Evolutionary conservation across 2,113 vertebrate genomes (phyloP).

Genomic region (Protomyctophum bolini): DNA sequence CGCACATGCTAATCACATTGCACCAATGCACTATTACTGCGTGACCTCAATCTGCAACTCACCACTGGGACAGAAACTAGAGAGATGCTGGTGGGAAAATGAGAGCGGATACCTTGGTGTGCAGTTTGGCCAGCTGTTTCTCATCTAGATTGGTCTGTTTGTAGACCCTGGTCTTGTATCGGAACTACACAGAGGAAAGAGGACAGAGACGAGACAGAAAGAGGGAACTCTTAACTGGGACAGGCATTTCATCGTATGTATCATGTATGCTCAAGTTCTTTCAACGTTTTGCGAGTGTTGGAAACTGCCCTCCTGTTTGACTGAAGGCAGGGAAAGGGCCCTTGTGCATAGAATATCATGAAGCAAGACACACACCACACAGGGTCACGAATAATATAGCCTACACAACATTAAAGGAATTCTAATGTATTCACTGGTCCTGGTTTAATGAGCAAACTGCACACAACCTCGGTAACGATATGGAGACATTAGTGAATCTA

Average conservation of each 20-base stretch:
- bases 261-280: slow-evolving; percentile 10
- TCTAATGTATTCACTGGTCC: too few relatives aligned
- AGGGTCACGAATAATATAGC: too few relatives aligned
- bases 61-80: neutral
- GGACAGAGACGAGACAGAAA: slow-evolving; percentile 13
- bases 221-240: slow-evolving; percentile 30
- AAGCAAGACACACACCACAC: too few relatives aligned
- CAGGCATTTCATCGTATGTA: slow-evolving; percentile 45
- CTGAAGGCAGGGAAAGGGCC: slow-evolving; percentile 13
- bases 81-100: neutral
- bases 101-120: slow-evolving; percentile 87
- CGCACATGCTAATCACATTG: neutral
- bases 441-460: too few relatives aligned
- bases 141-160: slow-evolving; percentile 95
- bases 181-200: slow-evolving; percentile 81
- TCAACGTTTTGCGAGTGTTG: slow-evolving; percentile 22
- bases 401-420: too few relatives aligned
- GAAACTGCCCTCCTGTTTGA: slow-evolving; percentile 19
- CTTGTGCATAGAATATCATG: too few relatives aligned
- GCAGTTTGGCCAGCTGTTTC: slow-evolving; percentile 96
- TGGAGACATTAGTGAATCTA: too few relatives aligned
- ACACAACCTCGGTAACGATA: too few relatives aligned
- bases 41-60: neutral
- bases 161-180: slow-evolving; percentile 97
- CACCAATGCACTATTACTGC: neutral